Base-by-base conservation (phyloP, 2,113 vertebrate genomes). In the Xiphorhynchus elegans region DNA sequence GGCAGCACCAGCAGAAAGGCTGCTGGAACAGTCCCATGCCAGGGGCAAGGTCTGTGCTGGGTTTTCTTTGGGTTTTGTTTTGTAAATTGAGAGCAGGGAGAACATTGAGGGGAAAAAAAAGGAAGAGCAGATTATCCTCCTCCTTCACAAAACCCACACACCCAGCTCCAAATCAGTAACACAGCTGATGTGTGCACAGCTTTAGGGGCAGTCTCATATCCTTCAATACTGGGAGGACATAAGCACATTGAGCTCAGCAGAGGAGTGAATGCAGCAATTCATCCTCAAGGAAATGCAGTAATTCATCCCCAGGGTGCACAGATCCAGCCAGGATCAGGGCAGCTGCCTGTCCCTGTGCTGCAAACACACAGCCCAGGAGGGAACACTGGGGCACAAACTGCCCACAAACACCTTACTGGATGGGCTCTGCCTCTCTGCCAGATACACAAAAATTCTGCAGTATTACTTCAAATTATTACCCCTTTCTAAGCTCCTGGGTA, bases 121-220 rank as follows among this genome's bases (percentile, higher is more conserved):
- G 35, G 76, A 67, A 84, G 40, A 90, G 64, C 83, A 96, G 86
- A 88, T 96, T 89, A 89, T 94, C 69, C 84, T 84, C 53, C 87
- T 92, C 95, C 95, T 94, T 89, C 95, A 95, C 64, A 96, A 95
- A 96, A 90, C 86, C 79, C 95, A 96, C 92, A 87, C 86, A 68
- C 12, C 37, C 83, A 60, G 79, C 73, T 90, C 92, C 90, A 50
- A 88, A 68, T 78, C 86, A 81, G 83, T 29, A 60, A 59, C 64
- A 46, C 79, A 91, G 93, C 64, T 84, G 64, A 70, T 63, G 56
- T 26, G 75, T 13, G 15, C 85, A 67, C 50, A 80, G 85, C 92
- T 67, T 75, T 50, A 81, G 76, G 56, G 56, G 49, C 68, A 58
- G 35, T 15, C 63, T 49, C 17, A 13, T 11, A 40, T n/a, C 67